Base-by-base conservation (phyloP, 2,113 vertebrate species). In the Scolopax mira region DNA sequence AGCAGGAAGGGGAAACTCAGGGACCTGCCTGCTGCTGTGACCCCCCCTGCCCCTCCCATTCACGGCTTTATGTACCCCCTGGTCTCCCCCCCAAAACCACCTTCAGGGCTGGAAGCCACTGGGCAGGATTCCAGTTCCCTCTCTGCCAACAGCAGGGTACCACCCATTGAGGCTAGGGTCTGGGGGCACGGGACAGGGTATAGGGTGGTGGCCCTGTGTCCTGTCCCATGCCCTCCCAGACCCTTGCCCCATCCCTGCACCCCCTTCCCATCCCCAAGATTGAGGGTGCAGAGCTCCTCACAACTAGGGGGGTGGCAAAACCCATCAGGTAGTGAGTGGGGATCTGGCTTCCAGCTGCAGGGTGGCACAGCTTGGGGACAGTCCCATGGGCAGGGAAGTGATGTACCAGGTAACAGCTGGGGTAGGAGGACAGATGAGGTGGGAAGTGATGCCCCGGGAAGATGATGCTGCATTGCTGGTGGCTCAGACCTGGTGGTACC, bases 1-100 rank as follows among this genome's bases (percentile, higher is more conserved):
- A 49, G 11, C 0, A 0, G n/a, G 46, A 61, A 1, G 1, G 42
- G 61, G 18, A 41, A 17, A 23, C 11, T 35, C 1, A 1, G 9
- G 28, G 46, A 8, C 9, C 6, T 71, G 35, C 11, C 30, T 35
- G 41, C 37, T 88, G 72, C n/a, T n/a, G n/a, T 10, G 33, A 60
- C 13, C 2, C 7, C 31, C 12, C 31, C 21, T 42, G 22, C 13
- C 4, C 49, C 14, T 7, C 51, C 28, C 25, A 15, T 10, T 44
- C 24, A 27, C 9, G 49, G 44, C 10, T 39, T 66, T 49, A 31
- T 2, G 42, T 28, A 18, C 1, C 7, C 33, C 16, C 3, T 21
- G 24, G 9, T 37, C 5, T 1, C 41, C 31, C 48, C 48, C 35
- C 27, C 27, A 52, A 67, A 82, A n/a, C 6, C 21, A 22, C 16